Percentiles rank a stretch among this genome's conserved stretches.
phyloP scores from a whole-genome alignment of 2,888 invertebrate species.

The Drosophila ezoana region DNA sequence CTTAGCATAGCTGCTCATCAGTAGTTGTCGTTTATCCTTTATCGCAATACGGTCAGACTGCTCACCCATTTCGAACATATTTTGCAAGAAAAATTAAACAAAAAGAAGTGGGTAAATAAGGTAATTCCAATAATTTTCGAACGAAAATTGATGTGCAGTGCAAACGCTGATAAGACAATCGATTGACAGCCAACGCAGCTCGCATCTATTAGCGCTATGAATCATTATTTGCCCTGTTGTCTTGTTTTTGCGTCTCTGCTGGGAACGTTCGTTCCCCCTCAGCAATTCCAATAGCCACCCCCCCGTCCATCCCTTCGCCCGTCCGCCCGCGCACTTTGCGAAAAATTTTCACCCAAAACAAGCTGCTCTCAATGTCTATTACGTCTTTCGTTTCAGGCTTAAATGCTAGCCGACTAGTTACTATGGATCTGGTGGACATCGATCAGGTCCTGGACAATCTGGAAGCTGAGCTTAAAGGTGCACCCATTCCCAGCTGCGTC shows the following conservation, averaged over 20 bases:
- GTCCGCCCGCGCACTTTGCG: constrained; percentile 20
- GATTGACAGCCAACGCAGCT: constrained; percentile 7
- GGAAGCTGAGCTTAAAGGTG: constrained; percentile 85
- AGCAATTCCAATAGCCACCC: background rate
- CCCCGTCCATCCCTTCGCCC: background rate
- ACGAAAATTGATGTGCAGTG: constrained; percentile 17
- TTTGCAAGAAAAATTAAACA: constrained; percentile 55
- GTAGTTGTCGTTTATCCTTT: background rate
- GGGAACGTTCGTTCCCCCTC: constrained; percentile 13
- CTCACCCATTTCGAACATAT: constrained; percentile 43
- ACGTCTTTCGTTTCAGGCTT: constrained; percentile 52
- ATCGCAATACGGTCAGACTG: constrained; percentile 31
- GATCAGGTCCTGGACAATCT: constrained; percentile 94
- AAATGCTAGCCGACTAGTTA: constrained; percentile 51
- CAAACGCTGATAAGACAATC: constrained; percentile 39
- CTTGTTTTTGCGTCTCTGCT: constrained; percentile 53
- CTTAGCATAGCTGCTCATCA: background rate
- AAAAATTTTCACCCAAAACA: constrained; percentile 39
- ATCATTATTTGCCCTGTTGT: constrained; percentile 52
- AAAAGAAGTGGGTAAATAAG: constrained; percentile 55
- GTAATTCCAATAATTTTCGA: constrained; percentile 42
- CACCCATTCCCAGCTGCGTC: background rate
- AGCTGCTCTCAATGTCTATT: constrained; percentile 45
- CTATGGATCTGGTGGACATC: constrained; percentile 88
- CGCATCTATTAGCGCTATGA: constrained; percentile 21